A percentile compares a stretch with the other conserved stretches of the same genome.
Conservation (phyloP, 1,140 invertebrate genomes). For the Zelostemma sp. region DNA sequence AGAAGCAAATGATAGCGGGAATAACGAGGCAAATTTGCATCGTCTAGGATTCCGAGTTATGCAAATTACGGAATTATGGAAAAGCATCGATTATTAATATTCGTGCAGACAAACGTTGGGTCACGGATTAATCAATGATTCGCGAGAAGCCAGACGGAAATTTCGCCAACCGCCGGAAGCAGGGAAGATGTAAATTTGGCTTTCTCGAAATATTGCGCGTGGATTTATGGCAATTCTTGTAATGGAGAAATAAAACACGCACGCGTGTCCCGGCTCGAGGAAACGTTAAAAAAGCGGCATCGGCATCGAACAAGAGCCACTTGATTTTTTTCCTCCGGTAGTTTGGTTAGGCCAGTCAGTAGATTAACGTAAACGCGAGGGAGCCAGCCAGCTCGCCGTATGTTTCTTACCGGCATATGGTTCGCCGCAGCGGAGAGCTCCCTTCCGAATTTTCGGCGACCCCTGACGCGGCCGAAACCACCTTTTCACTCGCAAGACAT, state of each 20-base stretch:
- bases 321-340: conserved; percentile 58
- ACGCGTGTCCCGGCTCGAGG: conserved; percentile 22
- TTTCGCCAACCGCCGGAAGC: too few relatives aligned
- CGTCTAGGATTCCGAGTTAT: conserved; percentile 27
- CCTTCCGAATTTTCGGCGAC: conserved; percentile 21
- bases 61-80: too few relatives aligned
- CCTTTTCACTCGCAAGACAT: not conserved
- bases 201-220: too few relatives aligned
- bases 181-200: not conserved
- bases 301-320: conserved; percentile 43
- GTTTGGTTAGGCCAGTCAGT: conserved; percentile 56
- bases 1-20: too few relatives aligned
- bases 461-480: not conserved
- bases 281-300: conserved; percentile 2
- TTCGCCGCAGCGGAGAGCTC: too few relatives aligned
- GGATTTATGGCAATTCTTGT: too few relatives aligned
- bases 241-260: too few relatives aligned
- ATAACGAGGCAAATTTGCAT: conserved; percentile 21
- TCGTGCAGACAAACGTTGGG: conserved; percentile 31
- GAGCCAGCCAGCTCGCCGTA: conserved; percentile 58
- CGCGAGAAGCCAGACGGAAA: too few relatives aligned
- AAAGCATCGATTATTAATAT: conserved; percentile 31
- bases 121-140: conserved; percentile 11
- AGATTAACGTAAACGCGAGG: conserved; percentile 55
- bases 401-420: conserved; percentile 64